Evolutionary conservation across 2,113 vertebrate genomes (phyloP).

Genomic region (Ia io): DNA sequence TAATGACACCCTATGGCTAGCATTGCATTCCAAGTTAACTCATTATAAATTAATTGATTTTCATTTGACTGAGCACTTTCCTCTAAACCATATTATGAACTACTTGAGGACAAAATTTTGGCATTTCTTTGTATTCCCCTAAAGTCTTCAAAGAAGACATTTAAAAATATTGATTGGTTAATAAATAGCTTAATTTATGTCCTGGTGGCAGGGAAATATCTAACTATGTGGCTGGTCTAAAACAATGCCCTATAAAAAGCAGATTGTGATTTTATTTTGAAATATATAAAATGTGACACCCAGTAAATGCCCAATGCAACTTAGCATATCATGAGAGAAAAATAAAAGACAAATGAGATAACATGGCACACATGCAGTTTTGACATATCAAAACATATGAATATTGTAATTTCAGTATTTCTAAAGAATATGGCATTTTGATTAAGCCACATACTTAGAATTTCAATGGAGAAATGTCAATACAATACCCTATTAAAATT

Average conservation of each 20-base stretch:
- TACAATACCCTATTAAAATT: background rate
- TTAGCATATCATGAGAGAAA: background rate
- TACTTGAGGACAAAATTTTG: background rate
- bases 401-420: background rate
- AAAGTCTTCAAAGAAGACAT: background rate
- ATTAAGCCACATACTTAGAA: background rate
- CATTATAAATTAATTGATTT: constrained; percentile 23
- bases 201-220: background rate
- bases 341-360: background rate
- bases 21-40: background rate
- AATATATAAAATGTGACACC: background rate
- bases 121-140: background rate
- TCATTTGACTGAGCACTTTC: background rate
- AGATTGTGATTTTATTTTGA: background rate
- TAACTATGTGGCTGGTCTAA: background rate
- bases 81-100: background rate
- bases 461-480: background rate
- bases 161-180: background rate
- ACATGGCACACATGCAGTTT: background rate
- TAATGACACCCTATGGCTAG: background rate
- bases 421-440: constrained; percentile 20
- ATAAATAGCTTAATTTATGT: background rate
- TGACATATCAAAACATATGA: background rate
- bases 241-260: background rate
- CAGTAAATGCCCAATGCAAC: background rate